Percentiles rank a stretch among this genome's conserved stretches.
phyloP scores from a whole-genome alignment of 2,888 invertebrate genomes.

The Hydrotaea diabolus region DNA sequence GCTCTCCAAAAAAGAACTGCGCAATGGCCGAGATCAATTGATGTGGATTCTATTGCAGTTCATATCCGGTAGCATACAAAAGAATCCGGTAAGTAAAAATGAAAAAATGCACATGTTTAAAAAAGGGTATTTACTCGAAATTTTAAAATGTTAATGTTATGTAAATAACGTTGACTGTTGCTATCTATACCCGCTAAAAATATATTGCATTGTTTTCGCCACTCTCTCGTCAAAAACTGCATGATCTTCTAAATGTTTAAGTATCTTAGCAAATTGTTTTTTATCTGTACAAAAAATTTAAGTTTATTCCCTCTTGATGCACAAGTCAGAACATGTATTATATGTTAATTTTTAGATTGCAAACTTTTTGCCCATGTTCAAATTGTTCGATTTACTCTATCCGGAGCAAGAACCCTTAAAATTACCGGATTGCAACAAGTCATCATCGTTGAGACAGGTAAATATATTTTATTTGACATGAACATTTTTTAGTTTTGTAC shows the following conservation, averaged over 20 bases:
- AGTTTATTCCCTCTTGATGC: no score
- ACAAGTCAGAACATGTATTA: neutral
- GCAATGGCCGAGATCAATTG: slow-evolving; percentile 96
- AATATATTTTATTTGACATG: neutral
- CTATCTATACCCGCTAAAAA: no score
- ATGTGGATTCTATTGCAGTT: slow-evolving; percentile 99
- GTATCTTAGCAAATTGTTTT: no score
- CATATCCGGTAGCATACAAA: slow-evolving; percentile 97
- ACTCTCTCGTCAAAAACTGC: no score
- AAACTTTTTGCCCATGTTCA: slow-evolving; percentile 93
- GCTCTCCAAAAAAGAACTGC: slow-evolving; percentile 89
- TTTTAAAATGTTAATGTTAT: no score
- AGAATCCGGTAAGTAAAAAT: slow-evolving; percentile 87
- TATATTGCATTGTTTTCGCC: no score
- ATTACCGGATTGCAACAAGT: slow-evolving; percentile 93
- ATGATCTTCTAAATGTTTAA: no score
- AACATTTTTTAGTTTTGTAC: no score
- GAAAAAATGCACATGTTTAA: no score
- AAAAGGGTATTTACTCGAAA: no score
- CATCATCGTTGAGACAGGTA: slow-evolving; percentile 83
- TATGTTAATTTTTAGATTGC: slow-evolving; percentile 82
- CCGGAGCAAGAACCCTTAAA: slow-evolving; percentile 94
- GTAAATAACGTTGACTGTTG: no score
- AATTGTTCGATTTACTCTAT: slow-evolving; percentile 94
- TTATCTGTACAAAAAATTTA: no score